Percentiles rank a stretch among this genome's conserved stretches.
phyloP scores from a whole-genome alignment of 64 coral and sea anemone genomes.

The Platygyra sinensis region DNA sequence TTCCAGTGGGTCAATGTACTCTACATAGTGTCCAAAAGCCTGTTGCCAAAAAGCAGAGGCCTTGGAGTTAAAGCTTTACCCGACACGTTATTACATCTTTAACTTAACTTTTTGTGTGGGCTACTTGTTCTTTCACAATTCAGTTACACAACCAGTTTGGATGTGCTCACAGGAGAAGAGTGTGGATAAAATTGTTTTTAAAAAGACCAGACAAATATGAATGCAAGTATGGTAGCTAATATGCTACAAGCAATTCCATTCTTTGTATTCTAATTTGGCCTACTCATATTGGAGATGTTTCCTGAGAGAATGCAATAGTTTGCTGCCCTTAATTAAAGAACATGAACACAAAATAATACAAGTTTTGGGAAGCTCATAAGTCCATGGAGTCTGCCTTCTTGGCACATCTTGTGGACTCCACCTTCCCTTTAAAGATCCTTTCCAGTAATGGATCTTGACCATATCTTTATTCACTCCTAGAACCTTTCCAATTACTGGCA shows the following conservation, averaged over 20 bases:
- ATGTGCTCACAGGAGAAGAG: not conserved
- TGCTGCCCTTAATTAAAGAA: not conserved
- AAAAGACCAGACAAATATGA: too few relatives aligned
- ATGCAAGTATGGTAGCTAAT: too few relatives aligned
- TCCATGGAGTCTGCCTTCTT: not conserved
- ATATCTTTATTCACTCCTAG: slow-evolving; percentile 16
- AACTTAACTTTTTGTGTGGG: too few relatives aligned
- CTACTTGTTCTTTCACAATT: not conserved
- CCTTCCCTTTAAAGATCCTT: slow-evolving; percentile 42
- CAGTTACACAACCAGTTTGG: not conserved
- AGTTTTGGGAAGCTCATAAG: slow-evolving; percentile 32
- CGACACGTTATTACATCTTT: too few relatives aligned
- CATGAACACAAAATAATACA: slow-evolving; percentile 36
- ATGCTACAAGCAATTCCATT: too few relatives aligned
- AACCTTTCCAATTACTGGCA: slow-evolving; percentile 33
- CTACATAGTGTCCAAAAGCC: too few relatives aligned
- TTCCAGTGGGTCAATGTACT: too few relatives aligned
- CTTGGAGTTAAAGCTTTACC: too few relatives aligned
- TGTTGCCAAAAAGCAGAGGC: too few relatives aligned
- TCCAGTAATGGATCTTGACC: slow-evolving; percentile 63
- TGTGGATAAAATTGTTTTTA: too few relatives aligned
- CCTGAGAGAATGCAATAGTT: slow-evolving; percentile 4
- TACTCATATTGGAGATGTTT: slow-evolving; percentile 31
- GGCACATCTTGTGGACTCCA: slow-evolving; percentile 42
- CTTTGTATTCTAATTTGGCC: not conserved